These are phyloP conservation scores for Papilio xuthus DNA, from an alignment of 1,140 invertebrate species.

Conservation along the genomic window DNA sequence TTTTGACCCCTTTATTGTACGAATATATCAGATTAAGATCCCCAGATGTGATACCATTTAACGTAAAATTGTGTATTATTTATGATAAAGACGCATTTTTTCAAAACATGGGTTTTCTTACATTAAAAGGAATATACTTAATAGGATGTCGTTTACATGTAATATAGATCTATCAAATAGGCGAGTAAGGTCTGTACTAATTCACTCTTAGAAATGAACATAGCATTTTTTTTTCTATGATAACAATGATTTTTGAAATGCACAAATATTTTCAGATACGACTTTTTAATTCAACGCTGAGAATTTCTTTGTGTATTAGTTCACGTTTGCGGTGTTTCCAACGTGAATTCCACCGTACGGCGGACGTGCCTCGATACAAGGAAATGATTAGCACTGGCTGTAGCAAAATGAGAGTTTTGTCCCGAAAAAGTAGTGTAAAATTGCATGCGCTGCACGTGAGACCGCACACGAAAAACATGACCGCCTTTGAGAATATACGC, in stretches of 20 bases:
- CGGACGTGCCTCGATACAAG: conserved; percentile 16
- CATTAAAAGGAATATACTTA: too few species aligned
- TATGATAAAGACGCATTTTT: not conserved
- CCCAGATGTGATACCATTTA: conserved; percentile 1
- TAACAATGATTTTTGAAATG: not conserved
- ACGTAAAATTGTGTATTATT: conserved; percentile 14
- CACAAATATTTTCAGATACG: not conserved
- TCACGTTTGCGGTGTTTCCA: conserved; percentile 9
- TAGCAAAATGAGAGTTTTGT: conserved; percentile 21
- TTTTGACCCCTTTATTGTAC: conserved; percentile 63
- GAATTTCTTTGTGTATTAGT: conserved; percentile 9
- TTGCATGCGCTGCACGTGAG: conserved; percentile 21
- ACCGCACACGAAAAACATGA: conserved; percentile 14
- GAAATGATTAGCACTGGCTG: conserved; percentile 25
- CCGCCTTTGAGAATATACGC: conserved; percentile 1
- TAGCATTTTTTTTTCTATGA: not conserved
- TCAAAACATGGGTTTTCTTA: not conserved
- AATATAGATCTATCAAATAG: not conserved
- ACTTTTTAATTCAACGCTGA: not conserved
- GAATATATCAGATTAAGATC: conserved; percentile 23
- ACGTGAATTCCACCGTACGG: conserved; percentile 9
- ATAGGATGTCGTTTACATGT: too few species aligned
- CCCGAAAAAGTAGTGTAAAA: conserved; percentile 24
- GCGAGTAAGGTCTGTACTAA: not conserved
- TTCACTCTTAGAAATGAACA: not conserved